These are phyloP conservation scores for Sporophila hypoxantha DNA, from an alignment of 2,113 vertebrate species.

Conservation along the genomic window DNA sequence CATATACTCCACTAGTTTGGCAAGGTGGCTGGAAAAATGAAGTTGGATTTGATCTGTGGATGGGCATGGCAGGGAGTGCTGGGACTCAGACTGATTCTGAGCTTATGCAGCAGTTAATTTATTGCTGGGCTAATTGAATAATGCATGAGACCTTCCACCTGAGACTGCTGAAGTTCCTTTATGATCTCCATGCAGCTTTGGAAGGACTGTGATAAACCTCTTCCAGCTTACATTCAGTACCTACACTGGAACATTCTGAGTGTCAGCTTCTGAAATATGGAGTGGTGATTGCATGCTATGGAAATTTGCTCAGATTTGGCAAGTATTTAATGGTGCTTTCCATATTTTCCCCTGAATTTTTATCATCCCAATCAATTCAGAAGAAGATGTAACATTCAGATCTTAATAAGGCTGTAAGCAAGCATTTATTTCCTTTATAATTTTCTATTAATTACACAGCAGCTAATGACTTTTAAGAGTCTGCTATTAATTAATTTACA, in stretches of 20 bases:
- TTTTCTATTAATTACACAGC: conserved; percentile 52
- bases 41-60: neutral
- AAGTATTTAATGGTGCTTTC: neutral
- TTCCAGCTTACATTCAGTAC: neutral
- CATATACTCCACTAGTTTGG: neutral
- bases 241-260: neutral
- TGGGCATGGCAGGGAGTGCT: neutral
- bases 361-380: conserved; percentile 8
- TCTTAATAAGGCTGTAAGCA: conserved; percentile 40
- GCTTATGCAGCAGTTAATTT: neutral
- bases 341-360: neutral
- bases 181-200: neutral
- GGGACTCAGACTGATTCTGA: neutral
- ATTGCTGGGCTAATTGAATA: neutral
- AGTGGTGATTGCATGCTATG: neutral
- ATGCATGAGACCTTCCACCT: neutral
- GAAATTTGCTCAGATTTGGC: neutral
- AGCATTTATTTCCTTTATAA: conserved; percentile 41
- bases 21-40: neutral
- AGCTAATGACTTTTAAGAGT: conserved; percentile 43
- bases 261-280: neutral
- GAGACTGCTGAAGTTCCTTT: neutral
- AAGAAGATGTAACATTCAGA: neutral
- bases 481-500: conserved; percentile 54
- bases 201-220: neutral